phyloP scores from a whole-genome alignment of 2,797 vertebrate species.

The Melanotaenia pygmaea region DNA sequence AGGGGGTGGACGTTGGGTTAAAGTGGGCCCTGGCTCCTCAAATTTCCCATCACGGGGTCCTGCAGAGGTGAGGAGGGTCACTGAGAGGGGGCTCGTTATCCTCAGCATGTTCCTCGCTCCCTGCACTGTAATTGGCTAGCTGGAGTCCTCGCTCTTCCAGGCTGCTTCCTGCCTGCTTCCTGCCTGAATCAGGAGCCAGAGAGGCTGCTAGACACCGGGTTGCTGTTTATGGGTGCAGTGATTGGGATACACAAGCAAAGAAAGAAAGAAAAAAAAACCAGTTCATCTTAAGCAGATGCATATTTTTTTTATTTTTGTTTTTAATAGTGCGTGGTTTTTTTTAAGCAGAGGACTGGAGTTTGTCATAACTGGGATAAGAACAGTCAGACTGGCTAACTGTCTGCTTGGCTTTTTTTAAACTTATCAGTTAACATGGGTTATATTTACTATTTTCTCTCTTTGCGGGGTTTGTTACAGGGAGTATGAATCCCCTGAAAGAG shows the following conservation, averaged over 20 bases:
- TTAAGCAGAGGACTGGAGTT: constrained; percentile 61
- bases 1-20: constrained; percentile 55
- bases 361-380: constrained; percentile 71
- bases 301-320: constrained; percentile 38
- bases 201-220: constrained; percentile 59
- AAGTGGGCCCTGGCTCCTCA: constrained; percentile 71
- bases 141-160: constrained; percentile 58
- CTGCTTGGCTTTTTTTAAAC: constrained; percentile 53
- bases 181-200: constrained; percentile 73
- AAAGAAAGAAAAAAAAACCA: constrained; percentile 6
- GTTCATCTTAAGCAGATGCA: constrained; percentile 34
- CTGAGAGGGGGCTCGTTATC: constrained; percentile 81
- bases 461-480: constrained; percentile 24
- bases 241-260: constrained; percentile 41
- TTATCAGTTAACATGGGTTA: constrained; percentile 51
- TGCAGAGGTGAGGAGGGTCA: constrained; percentile 80
- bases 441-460: constrained; percentile 22
- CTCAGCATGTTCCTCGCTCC: constrained; percentile 59
- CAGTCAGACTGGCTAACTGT: constrained; percentile 74
- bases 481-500: constrained; percentile 14
- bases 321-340: constrained; percentile 44
- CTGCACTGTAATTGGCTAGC: constrained; percentile 70
- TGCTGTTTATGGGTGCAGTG: constrained; percentile 67
- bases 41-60: constrained; percentile 76
- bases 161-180: constrained; percentile 62